phyloP scores from a whole-genome alignment of 1,140 invertebrate species.

The Sinonovacula constricta region DNA sequence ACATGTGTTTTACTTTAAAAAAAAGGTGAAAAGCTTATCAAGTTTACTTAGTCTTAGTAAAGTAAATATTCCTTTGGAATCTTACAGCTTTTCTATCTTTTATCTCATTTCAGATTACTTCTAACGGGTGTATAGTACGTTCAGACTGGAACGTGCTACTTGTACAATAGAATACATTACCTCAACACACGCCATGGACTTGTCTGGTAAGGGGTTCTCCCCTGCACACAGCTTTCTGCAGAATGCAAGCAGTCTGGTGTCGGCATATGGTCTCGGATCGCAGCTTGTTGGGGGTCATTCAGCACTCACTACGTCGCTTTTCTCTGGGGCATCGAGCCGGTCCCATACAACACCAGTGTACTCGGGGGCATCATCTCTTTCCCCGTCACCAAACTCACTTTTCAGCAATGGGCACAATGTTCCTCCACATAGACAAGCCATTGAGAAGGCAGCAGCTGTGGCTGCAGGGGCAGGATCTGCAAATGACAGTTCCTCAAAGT shows the following conservation, averaged over 20 bases:
- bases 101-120: constrained; percentile 43
- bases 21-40: background rate
- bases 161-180: constrained; percentile 23
- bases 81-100: background rate
- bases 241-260: constrained; percentile 44
- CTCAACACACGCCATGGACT: constrained; percentile 41
- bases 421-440: constrained; percentile 4
- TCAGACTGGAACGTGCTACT: constrained; percentile 8
- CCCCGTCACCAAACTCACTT: constrained; percentile 19
- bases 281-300: constrained; percentile 12
- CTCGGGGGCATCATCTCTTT: constrained; percentile 44
- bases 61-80: background rate
- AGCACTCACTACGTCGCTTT: constrained; percentile 39
- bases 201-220: constrained; percentile 47
- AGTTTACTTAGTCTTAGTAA: background rate
- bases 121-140: constrained; percentile 47
- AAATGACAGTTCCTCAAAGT: constrained; percentile 29
- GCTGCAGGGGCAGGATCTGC: too few relatives aligned
- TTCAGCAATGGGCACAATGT: constrained; percentile 51
- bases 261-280: constrained; percentile 36
- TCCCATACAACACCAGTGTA: constrained; percentile 36
- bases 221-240: constrained; percentile 46
- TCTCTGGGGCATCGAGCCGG: constrained; percentile 24
- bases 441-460: constrained; percentile 15
- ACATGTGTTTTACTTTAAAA: background rate